Base-by-base conservation (phyloP, 53 echinoderm and acorn worm genomes). In the Astropecten irregularis region DNA sequence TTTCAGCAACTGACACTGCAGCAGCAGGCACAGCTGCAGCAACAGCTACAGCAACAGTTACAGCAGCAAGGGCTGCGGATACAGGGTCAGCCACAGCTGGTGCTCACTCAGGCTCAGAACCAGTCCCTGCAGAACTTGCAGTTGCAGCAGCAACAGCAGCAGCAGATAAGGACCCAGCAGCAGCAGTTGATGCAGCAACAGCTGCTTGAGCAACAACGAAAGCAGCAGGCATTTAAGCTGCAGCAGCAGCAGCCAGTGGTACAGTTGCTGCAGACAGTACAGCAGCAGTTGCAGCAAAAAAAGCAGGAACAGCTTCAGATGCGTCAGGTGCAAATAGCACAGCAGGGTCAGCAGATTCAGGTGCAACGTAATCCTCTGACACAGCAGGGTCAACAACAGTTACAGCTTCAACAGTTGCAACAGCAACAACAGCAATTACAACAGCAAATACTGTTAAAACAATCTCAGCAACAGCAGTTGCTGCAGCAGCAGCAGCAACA, bases 311-410 rank as follows among this genome's bases (percentile, higher is more conserved):
- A 28, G 61, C 47, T 79, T 31, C 79, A 79, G n/a, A 39, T 79
- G 79, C 79, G 61, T 29, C 79, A 79, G 29, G 79, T 62, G n/a
- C 79, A 79, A 33, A 79, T 79, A 47, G 79, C 79, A 14, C 79
- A 79, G 62, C 79, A 79, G 32, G 79, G 79, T 33, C 79, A 79
- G 42, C 79, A 79, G 35, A 79, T 79, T 56, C 79, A 79, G 56
- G 79, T 79, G 79, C 79, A 79, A 46, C 79, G 61, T 28, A 30
- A 47, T 42, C 79, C 60, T 21, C n/a, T 39, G n/a, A 28, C 62
- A 39, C 79, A 60, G 23, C 44, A 51, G 32, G 62, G 79, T 10
- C 66, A 66, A 21, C 66, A 66, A 62, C 68, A 42, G 14, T 19
- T 79, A 18, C 60, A 60, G 21, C 49, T 79, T n/a, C 79, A 79